Base-by-base conservation (phyloP, 2,888 invertebrate species). In the Alloplasta piceator region DNA sequence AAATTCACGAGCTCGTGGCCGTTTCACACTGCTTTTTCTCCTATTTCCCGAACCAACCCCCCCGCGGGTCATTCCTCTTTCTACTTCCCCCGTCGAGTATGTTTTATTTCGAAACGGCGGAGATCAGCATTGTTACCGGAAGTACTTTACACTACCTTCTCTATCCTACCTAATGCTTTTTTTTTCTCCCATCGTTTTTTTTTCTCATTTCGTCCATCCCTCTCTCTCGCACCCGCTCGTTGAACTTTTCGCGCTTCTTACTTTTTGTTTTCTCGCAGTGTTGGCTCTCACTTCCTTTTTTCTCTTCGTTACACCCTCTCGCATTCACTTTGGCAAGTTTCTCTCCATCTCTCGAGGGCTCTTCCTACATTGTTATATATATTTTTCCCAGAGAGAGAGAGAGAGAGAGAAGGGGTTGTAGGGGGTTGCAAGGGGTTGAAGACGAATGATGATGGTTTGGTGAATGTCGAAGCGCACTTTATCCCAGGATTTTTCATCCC, bases 111-210 rank as follows among this genome's bases (percentile, higher is more conserved):
- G 76, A 82, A 87, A 36, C 74, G 55, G 85, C 80, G 84, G 86
- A 88, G 88, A 89, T 90, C 89, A 88, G 87, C 88, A 89, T 90
- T 89, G 88, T 90, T 88, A 87, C 87, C 60, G 87, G 86, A 89
- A 90, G 89, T 89, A 86, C 86, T 89, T 87, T 86, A 86, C 75
- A 75, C 75, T 68, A 52, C 86, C 86, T 26, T 87, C 84, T 86
- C 84, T 83, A 85, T 80, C 81, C 82, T 82, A 84, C 83, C 72
- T 64, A 58, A 61, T 50, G 52, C 41, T 75, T 81, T 82, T 71
- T 67, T 76, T 74, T 72, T 71, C 70, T 63, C n/a, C 55, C 14
- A 50, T 63, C 72, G 55, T 80, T 68, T 70, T 75, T 73, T 70
- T 70, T 67, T 52, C 55, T 58, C 68, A 71, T 70, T 82, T 78